These are phyloP conservation scores for Barbus barbus DNA, from an alignment of 2,113 vertebrate genomes.

Conservation along the genomic window DNA sequence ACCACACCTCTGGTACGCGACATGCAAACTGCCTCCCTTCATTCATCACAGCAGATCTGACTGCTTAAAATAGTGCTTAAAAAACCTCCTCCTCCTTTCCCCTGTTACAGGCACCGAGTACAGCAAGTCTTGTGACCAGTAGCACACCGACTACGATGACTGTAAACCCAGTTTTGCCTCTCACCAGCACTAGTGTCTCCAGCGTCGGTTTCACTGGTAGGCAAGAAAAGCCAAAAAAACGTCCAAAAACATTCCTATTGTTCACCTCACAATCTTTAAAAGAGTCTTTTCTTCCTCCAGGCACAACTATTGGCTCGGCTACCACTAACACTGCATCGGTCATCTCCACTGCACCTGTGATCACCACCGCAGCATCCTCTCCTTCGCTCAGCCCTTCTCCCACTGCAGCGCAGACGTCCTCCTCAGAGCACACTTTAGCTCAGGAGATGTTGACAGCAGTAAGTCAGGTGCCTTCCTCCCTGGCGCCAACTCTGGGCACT, in stretches of 20 bases:
- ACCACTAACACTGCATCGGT: conserved; percentile 89
- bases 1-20: conserved; percentile 88
- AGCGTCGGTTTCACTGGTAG: conserved; percentile 88
- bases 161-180: conserved; percentile 92
- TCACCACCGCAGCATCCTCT: conserved; percentile 83
- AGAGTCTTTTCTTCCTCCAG: conserved; percentile 64
- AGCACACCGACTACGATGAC: conserved; percentile 93
- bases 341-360: conserved; percentile 88
- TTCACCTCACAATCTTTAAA: not conserved
- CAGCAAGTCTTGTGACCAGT: conserved; percentile 97
- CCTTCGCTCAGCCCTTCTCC: conserved; percentile 88
- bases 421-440: conserved; percentile 76
- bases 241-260: not conserved
- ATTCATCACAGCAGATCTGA: not conserved
- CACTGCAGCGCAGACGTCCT: conserved; percentile 71
- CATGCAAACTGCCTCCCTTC: not conserved
- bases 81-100: conserved; percentile 2
- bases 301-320: conserved; percentile 81
- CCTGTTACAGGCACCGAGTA: conserved; percentile 87
- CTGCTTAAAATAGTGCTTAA: not conserved
- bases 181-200: conserved; percentile 88
- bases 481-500: conserved; percentile 81
- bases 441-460: conserved; percentile 73
- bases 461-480: conserved; percentile 70
- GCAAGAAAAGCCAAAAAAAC: not conserved